These are phyloP conservation scores for Tridacna gigas DNA, from an alignment of 2,888 invertebrate species.

Conservation along the genomic window DNA sequence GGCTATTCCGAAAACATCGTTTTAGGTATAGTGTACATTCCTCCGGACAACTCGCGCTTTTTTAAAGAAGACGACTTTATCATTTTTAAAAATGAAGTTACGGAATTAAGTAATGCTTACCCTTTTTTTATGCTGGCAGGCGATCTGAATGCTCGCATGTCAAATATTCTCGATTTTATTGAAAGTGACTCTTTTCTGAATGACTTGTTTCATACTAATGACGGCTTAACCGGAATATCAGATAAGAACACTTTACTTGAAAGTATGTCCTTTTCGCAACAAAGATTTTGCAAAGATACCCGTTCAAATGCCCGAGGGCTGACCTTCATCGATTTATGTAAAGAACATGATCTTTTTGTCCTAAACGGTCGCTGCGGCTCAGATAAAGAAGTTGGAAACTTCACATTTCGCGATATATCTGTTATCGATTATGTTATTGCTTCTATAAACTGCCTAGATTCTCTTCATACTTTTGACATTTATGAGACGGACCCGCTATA, in stretches of 20 bases:
- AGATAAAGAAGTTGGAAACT: slow-evolving; percentile 1
- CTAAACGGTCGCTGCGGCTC: slow-evolving; percentile 12
- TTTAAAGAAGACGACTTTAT: neutral
- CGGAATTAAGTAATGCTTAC: neutral
- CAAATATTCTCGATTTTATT: slow-evolving; percentile 20
- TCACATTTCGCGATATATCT: slow-evolving; percentile 13
- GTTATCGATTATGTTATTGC: slow-evolving; percentile 20
- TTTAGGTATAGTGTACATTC: slow-evolving; percentile 1
- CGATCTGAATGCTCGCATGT: neutral
- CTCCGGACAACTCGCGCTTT: neutral
- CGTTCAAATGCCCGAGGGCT: slow-evolving; percentile 14
- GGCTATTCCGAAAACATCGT: neutral
- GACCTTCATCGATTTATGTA: neutral
- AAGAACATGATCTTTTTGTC: neutral
- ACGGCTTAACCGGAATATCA: neutral
- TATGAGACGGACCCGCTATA: slow-evolving; percentile 27
- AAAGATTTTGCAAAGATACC: neutral
- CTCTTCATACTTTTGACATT: slow-evolving; percentile 2
- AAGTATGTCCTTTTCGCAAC: neutral
- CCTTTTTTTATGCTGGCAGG: neutral
- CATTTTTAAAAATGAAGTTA: neutral
- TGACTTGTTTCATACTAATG: slow-evolving; percentile 27
- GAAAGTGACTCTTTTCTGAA: slow-evolving; percentile 17
- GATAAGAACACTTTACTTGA: neutral
- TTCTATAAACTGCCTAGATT: neutral